Base-by-base conservation (phyloP, 1,140 invertebrate genomes). In the Zophobas morio region DNA sequence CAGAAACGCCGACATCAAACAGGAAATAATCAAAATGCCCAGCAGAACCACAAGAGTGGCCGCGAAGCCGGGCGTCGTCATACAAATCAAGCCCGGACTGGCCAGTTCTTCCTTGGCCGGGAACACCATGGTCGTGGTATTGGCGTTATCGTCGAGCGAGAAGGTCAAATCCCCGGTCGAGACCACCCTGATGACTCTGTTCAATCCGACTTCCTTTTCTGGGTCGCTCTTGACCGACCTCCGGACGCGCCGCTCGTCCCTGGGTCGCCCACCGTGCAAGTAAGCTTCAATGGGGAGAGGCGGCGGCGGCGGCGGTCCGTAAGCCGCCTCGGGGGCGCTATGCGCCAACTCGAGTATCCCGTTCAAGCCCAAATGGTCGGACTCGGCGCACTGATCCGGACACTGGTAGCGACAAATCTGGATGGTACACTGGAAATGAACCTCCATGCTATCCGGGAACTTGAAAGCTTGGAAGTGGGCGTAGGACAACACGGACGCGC, bases 401-500 rank as follows among this genome's bases (percentile, higher is more conserved):
- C 96, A 97, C 83, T 96, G 94, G 84, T 96, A 96, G 75, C 96
- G 90, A 82, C 96, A 98, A 80, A 98, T 97, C 85, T 98, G 96
- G 79, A 98, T 98, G 8, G 96, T 97, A 87, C 96, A 98, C 85
- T 98, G 96, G 89, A 98, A 98, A 84, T 98, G 96, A 0, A 98
- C 96, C 86, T 98, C 96, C 96, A 98, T 98, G 0, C 95, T 96
- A 84, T 98, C 96, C 0, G 96, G 96, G 88, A 98, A 98, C 85
- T 98, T 98, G 88, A 98, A 98, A 0, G 96, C 96, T 88, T 96
- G 95, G 91, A 98, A 97, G 85, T 97, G 95, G 0, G 96, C 96
- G 81, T 97, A 98, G 0, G 95, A 96, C 1, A 97, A 87, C 0
- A 97, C 96, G 0, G 95, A 96, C 2, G 96, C 96, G 72, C 94